A percentile compares a stretch with the other conserved stretches of the same genome.
Evolutionary conservation across 2,113 vertebrate genomes (phyloP).

Genomic region (Pontoporia blainvillei): DNA sequence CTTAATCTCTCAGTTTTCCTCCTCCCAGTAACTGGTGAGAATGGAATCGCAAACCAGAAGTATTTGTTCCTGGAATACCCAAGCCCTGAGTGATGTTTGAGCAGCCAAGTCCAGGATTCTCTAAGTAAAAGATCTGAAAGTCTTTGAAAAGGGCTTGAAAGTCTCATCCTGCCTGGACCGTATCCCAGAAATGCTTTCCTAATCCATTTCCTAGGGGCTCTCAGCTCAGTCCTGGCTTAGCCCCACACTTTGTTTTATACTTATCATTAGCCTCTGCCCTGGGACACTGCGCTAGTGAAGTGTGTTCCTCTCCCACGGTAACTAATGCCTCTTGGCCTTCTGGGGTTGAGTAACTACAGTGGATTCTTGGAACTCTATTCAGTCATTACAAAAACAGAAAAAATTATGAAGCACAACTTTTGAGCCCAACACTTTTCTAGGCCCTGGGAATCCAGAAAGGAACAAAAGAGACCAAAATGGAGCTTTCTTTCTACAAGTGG

Average conservation of each 20-base stretch:
- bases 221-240: background rate
- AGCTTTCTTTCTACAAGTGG: background rate
- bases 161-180: background rate
- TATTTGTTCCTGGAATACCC: constrained; percentile 4
- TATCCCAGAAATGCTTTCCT: constrained; percentile 32
- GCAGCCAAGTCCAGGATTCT: background rate
- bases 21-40: background rate
- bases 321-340: background rate
- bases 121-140: constrained; percentile 13
- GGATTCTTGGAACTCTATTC: background rate
- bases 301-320: background rate
- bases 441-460: background rate
- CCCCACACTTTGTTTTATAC: background rate
- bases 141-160: background rate
- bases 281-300: background rate
- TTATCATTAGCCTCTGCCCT: background rate
- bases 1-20: background rate
- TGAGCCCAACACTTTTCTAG: background rate
- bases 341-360: background rate
- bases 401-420: background rate
- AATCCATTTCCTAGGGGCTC: constrained; percentile 24
- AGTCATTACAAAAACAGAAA: background rate
- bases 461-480: background rate
- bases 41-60: background rate
- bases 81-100: background rate